Conservation (phyloP, 1,140 invertebrate species). For the Eufriesea mexicana region DNA sequence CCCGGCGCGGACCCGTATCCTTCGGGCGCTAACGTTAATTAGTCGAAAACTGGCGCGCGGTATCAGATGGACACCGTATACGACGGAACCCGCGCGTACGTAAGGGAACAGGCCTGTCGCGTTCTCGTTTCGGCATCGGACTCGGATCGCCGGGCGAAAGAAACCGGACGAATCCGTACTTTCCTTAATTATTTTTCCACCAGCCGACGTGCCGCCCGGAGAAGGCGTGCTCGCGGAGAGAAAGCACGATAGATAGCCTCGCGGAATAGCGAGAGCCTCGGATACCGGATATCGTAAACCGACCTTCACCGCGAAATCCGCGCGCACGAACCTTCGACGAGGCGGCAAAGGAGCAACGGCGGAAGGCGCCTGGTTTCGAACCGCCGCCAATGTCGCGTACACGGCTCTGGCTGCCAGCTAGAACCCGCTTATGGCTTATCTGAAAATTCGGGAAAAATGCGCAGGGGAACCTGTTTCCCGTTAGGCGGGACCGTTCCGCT, state of each 20-base stretch:
- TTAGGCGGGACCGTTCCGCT: conserved; percentile 28
- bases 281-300: conserved; percentile 56
- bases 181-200: conserved; percentile 38
- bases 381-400: conserved; percentile 36
- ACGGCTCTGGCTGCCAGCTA: not conserved
- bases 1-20: not conserved
- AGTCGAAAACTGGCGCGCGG: not conserved
- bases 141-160: not conserved
- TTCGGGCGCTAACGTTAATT: conserved; percentile 7
- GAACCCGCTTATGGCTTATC: conserved; percentile 8
- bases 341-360: not conserved
- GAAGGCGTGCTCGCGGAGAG: conserved; percentile 18
- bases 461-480: conserved; percentile 39
- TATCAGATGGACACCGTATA: not conserved
- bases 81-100: not conserved
- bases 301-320: conserved; percentile 60
- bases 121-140: too few species aligned
- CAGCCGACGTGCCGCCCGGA: conserved; percentile 8
- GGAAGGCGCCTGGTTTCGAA: conserved; percentile 16
- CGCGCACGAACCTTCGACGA: conserved; percentile 36
- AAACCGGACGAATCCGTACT: not conserved
- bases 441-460: conserved; percentile 42
- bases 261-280: conserved; percentile 31
- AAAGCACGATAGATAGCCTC: conserved; percentile 38
- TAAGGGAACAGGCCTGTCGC: too few species aligned